Evolutionary conservation across 2,113 vertebrate genomes (phyloP).

Genomic region (Syngnathus typhle): DNA sequence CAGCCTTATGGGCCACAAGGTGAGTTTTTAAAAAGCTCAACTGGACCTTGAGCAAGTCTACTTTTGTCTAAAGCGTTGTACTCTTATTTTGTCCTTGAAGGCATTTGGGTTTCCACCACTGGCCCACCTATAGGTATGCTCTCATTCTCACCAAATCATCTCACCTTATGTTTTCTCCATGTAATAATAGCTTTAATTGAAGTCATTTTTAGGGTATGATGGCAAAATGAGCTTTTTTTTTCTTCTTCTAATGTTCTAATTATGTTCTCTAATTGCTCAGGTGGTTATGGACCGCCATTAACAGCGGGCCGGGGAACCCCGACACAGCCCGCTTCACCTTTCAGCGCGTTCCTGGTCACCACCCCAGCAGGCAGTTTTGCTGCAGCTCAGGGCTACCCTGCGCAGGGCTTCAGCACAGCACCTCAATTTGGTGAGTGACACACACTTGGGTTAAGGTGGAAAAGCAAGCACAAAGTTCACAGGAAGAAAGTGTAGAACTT

Average conservation of each 20-base stretch:
- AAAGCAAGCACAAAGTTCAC: background rate
- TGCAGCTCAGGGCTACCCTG: constrained; percentile 90
- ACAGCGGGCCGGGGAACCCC: constrained; percentile 83
- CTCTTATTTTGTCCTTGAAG: constrained; percentile 55
- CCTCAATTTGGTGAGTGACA: constrained; percentile 90
- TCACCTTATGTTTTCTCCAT: background rate
- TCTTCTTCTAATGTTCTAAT: background rate
- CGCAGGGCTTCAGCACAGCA: constrained; percentile 88
- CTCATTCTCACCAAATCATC: constrained; percentile 12
- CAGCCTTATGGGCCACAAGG: constrained; percentile 95
- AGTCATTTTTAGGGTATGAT: background rate
- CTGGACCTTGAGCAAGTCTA: constrained; percentile 8
- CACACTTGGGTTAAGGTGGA: background rate
- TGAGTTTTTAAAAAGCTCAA: constrained; percentile 59
- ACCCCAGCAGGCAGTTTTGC: constrained; percentile 88
- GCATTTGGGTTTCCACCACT: constrained; percentile 96
- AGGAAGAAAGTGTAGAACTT: background rate
- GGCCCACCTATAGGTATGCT: constrained; percentile 90
- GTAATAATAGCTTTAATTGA: background rate
- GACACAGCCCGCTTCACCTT: constrained; percentile 86
- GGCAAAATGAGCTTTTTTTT: background rate
- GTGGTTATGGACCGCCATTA: constrained; percentile 86
- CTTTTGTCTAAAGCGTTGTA: constrained; percentile 6
- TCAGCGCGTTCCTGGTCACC: constrained; percentile 90
- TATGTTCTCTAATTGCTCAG: constrained; percentile 60